Base-by-base conservation (phyloP, 1,140 invertebrate species). In the Drosophila ficusphila region DNA sequence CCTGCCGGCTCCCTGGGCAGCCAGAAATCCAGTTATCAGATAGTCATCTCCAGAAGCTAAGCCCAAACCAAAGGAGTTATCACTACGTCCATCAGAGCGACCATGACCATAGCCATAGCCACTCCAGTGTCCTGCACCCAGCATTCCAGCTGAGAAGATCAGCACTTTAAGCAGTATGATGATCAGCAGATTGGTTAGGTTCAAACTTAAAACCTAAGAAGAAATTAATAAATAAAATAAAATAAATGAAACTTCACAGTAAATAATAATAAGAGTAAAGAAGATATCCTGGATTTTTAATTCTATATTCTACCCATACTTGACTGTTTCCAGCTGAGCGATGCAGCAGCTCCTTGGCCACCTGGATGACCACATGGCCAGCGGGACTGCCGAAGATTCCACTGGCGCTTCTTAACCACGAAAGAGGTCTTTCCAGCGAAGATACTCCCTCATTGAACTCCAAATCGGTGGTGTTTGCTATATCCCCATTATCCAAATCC, bases 101-200 rank as follows among this genome's bases (percentile, higher is more conserved):
- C 72, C 89, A 69, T 90, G 78, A 6, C 91, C 93, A 62, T 94
- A 92, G 53, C 93, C 92, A 46, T 93, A 92, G 47, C 93, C 92
- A 71, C 93, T 94, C 92, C 93, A 94, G 25, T 93, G 93, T 5
- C 94, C 94, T 2, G 94, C 93, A n/a, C 95, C 95, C 67, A 96
- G 92, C 76, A 95, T 94, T 0, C 96, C 95, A 23, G 96, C 96
- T 2, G 96, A 95, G 47, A 96, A 94, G 25, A 97, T 95, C 0
- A 97, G 92, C 0, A 95, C 95, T 92, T 97, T 97, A 23, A 97
- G 92, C 3, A 97, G 93, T 23, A 97, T 92, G 14, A 97, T 92
- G 42, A 97, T 94, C 25, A 97, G 91, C 57, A 97, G 91, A 90
- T 97, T 97, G 0, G 96, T 96, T 19, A 97, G 90, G 91, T 97